A percentile compares a stretch with the other conserved stretches of the same genome.
phyloP scores from a whole-genome alignment of 1,140 invertebrate species.

The Lasioglossum baleicum region DNA sequence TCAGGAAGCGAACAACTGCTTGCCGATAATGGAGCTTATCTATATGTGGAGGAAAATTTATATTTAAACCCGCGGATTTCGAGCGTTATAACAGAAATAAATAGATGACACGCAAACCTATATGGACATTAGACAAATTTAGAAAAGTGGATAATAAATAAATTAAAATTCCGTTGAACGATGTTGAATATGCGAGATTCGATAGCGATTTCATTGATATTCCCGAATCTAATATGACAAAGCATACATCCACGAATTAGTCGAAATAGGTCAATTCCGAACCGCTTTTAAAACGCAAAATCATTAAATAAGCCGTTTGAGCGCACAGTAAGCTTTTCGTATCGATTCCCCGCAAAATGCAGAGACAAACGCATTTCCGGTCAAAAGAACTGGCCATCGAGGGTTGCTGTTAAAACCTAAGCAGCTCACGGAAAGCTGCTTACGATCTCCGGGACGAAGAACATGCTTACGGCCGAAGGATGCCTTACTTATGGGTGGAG shows the following conservation, averaged over 20 bases:
- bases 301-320: conserved; percentile 30
- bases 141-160: no score
- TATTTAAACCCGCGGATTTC: no score
- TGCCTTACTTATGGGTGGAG: neutral
- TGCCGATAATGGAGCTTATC: no score
- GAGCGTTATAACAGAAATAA: no score
- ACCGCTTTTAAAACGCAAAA: neutral
- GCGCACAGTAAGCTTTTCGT: conserved; percentile 36
- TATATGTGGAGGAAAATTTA: no score
- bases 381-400: conserved; percentile 52
- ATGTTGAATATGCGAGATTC: no score
- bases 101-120: no score
- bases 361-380: conserved; percentile 32
- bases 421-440: conserved; percentile 62
- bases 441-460: conserved; percentile 61
- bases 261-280: neutral
- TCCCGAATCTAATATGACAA: no score
- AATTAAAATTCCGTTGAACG: no score
- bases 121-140: no score
- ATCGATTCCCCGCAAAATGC: neutral
- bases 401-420: conserved; percentile 60
- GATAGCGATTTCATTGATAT: no score
- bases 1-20: no score
- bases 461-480: conserved; percentile 14
- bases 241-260: neutral